A percentile compares a stretch with the other conserved stretches of the same genome.
Evolutionary conservation across 2,888 invertebrate genomes (phyloP).

Genomic region (Drosophila testacea): DNA sequence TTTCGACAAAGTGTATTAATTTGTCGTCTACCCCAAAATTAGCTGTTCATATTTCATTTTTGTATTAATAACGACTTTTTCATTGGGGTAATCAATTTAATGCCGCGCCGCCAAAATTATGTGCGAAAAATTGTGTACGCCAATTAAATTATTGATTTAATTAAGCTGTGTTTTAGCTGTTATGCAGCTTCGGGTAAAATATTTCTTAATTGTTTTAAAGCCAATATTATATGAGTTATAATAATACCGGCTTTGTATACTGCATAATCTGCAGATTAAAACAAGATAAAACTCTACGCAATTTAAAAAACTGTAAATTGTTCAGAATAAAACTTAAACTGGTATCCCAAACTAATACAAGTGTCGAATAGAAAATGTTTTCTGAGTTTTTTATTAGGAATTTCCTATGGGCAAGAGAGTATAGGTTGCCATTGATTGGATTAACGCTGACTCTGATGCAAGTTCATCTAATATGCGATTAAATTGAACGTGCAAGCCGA

Average conservation of each 20-base stretch:
- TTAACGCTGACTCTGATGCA: slow-evolving; percentile 44
- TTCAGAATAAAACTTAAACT: too few relatives aligned
- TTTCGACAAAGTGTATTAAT: background rate
- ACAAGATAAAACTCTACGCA: too few relatives aligned
- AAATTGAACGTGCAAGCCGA: slow-evolving; percentile 62
- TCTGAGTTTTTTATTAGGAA: slow-evolving; percentile 26
- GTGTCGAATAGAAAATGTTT: slow-evolving; percentile 7
- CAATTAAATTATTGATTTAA: slow-evolving; percentile 56
- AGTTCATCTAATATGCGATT: slow-evolving; percentile 66
- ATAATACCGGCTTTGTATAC: too few relatives aligned
- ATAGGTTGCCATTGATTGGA: slow-evolving; percentile 58
- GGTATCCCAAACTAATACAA: background rate
- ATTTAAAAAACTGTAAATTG: too few relatives aligned
- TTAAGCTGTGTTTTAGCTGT: slow-evolving; percentile 15
- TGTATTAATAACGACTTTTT: slow-evolving; percentile 46
- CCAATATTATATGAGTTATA: background rate
- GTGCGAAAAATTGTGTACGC: slow-evolving; percentile 39
- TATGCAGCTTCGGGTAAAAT: background rate
- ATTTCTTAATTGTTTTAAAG: slow-evolving; percentile 7
- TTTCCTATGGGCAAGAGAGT: slow-evolving; percentile 12
- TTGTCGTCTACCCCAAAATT: background rate
- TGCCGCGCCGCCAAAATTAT: slow-evolving; percentile 37
- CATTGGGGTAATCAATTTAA: slow-evolving; percentile 44
- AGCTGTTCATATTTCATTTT: background rate
- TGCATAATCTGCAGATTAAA: too few relatives aligned